Evolutionary conservation across 2,888 invertebrate genomes (phyloP).

Genomic region (Machimus atricapillus): DNA sequence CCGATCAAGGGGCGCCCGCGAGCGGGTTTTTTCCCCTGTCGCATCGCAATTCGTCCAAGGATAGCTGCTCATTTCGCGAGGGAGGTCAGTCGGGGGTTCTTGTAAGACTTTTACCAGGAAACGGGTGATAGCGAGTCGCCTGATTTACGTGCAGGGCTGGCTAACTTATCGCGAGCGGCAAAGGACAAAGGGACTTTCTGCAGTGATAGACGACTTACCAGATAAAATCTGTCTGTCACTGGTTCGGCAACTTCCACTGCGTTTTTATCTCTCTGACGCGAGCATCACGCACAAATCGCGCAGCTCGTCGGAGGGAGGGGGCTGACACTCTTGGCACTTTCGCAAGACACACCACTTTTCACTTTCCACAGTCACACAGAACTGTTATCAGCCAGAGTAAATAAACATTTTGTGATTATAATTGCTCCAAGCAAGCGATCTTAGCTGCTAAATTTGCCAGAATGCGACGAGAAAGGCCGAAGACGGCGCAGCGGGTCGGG

Average conservation of each 20-base stretch:
- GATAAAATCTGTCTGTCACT: neutral
- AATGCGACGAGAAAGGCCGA: neutral
- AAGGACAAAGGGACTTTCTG: neutral
- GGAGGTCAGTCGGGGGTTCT: neutral
- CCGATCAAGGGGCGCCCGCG: neutral
- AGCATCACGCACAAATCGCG: neutral
- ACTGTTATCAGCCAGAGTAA: neutral
- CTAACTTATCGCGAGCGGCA: neutral
- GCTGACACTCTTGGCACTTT: conserved; percentile 22
- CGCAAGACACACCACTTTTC: neutral
- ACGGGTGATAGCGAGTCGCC: neutral
- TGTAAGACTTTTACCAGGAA: neutral
- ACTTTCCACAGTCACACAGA: neutral
- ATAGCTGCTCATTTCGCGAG: neutral
- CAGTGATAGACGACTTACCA: neutral
- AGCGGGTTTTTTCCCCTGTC: neutral
- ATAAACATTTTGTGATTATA: neutral
- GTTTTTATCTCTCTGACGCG: neutral
- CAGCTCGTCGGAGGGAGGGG: neutral
- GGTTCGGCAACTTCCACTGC: neutral
- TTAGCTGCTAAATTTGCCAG: neutral
- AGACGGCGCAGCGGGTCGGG: neutral
- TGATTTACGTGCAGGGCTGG: neutral
- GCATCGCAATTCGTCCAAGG: neutral
- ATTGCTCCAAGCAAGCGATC: neutral